Percentiles rank a stretch among this genome's conserved stretches.
Conservation (phyloP, 2,113 vertebrate genomes). For the Chaetops frenatus region DNA sequence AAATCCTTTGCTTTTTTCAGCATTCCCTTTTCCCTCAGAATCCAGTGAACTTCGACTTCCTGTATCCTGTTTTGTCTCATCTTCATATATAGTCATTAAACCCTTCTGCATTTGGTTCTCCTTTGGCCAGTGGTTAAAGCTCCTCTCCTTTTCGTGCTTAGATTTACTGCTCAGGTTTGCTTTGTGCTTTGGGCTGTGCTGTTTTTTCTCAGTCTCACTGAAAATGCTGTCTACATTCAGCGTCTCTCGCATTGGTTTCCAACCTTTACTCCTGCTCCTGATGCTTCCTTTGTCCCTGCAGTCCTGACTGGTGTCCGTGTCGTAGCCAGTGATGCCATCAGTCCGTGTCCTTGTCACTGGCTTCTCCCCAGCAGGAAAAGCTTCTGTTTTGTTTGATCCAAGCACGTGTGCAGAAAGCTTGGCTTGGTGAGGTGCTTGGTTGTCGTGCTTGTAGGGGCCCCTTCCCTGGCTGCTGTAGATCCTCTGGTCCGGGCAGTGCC, state of each 20-base stretch:
- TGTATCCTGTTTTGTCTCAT: conserved; percentile 82
- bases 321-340: conserved; percentile 77
- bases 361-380: conserved; percentile 37
- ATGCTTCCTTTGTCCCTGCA: conserved; percentile 71
- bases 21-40: conserved; percentile 72
- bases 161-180: conserved; percentile 54
- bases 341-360: conserved; percentile 12
- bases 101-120: conserved; percentile 83
- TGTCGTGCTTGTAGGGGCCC: conserved; percentile 74
- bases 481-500: conserved; percentile 68
- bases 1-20: conserved; percentile 70
- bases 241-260: conserved; percentile 88
- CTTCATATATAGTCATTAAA: conserved; percentile 95
- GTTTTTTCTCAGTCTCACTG: conserved; percentile 80
- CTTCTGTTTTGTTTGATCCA: conserved; percentile 38
- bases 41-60: conserved; percentile 85
- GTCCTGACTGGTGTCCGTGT: conserved; percentile 89
- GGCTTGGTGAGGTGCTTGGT: conserved; percentile 21
- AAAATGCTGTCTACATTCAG: conserved; percentile 93
- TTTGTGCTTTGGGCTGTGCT: conserved; percentile 76
- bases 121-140: conserved; percentile 62
- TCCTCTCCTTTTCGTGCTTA: conserved; percentile 66
- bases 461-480: conserved; percentile 84
- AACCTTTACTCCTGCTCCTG: conserved; percentile 71
- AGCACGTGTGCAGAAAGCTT: conserved; percentile 33